Evolutionary conservation across 1,140 invertebrate genomes (phyloP).

Genomic region (Drosophila yakuba): DNA sequence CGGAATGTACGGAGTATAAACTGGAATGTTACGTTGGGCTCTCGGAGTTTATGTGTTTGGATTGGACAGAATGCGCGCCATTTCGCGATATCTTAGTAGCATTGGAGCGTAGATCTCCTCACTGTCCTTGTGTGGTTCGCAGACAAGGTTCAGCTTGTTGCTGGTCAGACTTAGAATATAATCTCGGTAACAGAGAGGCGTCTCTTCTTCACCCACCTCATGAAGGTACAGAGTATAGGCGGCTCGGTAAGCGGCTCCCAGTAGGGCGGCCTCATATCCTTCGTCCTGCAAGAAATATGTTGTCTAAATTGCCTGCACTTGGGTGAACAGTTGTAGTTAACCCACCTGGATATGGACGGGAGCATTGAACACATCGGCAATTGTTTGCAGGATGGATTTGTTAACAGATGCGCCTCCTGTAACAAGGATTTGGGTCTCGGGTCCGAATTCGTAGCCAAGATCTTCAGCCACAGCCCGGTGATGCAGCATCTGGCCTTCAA

Average conservation of each 20-base stretch:
- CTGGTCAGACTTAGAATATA: slow-evolving; percentile 69
- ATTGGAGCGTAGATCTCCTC: slow-evolving; percentile 88
- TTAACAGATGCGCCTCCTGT: slow-evolving; percentile 97
- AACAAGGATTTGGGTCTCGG: slow-evolving; percentile 88
- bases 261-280: slow-evolving; percentile 91
- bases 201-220: slow-evolving; percentile 3
- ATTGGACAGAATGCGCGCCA: slow-evolving; percentile 70
- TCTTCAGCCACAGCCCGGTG: slow-evolving; percentile 92
- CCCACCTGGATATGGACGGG: slow-evolving; percentile 93
- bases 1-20: slow-evolving; percentile 34
- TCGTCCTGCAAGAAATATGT: slow-evolving; percentile 85
- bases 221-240: slow-evolving; percentile 87
- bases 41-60: slow-evolving; percentile 3
- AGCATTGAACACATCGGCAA: slow-evolving; percentile 96
- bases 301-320: not conserved
- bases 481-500: slow-evolving; percentile 96
- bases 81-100: slow-evolving; percentile 87
- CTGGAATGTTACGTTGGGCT: slow-evolving; percentile 23
- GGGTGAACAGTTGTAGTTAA: no score
- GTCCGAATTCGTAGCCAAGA: slow-evolving; percentile 89
- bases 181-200: slow-evolving; percentile 56
- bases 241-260: slow-evolving; percentile 94
- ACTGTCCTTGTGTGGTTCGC: slow-evolving; percentile 88
- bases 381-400: slow-evolving; percentile 92
- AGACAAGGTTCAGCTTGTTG: slow-evolving; percentile 85